phyloP scores from a whole-genome alignment of 2,113 vertebrate species.

The Eolophus roseicapilla region DNA sequence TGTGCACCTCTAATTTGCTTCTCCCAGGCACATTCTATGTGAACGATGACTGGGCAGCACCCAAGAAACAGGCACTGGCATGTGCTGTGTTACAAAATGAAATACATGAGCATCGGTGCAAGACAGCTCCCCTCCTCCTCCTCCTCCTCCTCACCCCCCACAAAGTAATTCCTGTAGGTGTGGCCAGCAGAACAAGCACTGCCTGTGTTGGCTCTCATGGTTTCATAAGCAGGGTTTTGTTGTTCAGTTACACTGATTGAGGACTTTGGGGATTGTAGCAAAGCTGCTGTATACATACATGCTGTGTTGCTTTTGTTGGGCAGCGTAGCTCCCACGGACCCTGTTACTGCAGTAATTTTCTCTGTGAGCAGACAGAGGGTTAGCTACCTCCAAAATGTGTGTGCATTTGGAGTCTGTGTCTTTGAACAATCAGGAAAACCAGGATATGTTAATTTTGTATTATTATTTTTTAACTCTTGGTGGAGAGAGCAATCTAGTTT shows the following conservation, averaged over 20 bases:
- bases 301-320: constrained; percentile 38
- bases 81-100: neutral
- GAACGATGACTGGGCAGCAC: neutral
- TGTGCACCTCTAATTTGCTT: neutral
- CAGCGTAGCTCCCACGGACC: neutral
- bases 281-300: constrained; percentile 37
- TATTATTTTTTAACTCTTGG: neutral
- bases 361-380: neutral
- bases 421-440: neutral
- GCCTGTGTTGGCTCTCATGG: constrained; percentile 39
- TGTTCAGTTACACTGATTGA: constrained; percentile 36
- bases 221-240: constrained; percentile 62
- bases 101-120: neutral
- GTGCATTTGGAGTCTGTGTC: neutral
- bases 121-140: neutral
- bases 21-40: neutral
- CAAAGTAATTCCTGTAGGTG: constrained; percentile 32
- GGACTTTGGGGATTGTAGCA: constrained; percentile 30
- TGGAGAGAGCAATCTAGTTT: neutral
- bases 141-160: neutral
- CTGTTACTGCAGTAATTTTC: neutral
- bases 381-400: neutral
- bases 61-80: neutral
- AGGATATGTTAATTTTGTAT: neutral
- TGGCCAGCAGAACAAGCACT: constrained; percentile 51